Percentiles rank a stretch among this genome's conserved stretches.
Evolutionary conservation across 2,113 vertebrate genomes (phyloP).

Genomic region (Solenodon paradoxus): DNA sequence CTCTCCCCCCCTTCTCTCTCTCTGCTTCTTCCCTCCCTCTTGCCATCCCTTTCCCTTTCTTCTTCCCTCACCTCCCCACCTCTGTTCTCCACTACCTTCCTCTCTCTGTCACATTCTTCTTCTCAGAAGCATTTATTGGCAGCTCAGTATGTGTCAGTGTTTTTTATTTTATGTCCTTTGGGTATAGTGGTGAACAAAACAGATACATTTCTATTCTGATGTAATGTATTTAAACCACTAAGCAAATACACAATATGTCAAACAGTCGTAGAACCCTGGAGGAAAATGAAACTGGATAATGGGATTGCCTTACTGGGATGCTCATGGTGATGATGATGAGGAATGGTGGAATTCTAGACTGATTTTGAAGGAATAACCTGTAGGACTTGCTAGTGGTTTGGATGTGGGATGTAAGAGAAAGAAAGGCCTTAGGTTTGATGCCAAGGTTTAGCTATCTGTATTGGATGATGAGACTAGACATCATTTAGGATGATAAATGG

Average conservation of each 20-base stretch:
- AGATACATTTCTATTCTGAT: not conserved
- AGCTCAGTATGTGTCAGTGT: not conserved
- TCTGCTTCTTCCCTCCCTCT: rapidly evolving
- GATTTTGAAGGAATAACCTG: not conserved
- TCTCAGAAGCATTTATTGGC: not conserved
- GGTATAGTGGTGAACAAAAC: not conserved
- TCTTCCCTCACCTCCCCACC: rapidly evolving
- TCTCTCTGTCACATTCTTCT: not conserved
- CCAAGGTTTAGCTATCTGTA: not conserved
- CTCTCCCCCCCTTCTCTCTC: too few species aligned
- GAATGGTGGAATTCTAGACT: not conserved
- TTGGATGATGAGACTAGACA: not conserved
- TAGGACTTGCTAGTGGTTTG: not conserved
- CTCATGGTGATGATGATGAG: not conserved
- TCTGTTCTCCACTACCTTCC: too few species aligned
- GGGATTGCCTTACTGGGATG: not conserved
- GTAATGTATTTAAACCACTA: not conserved
- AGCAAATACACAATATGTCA: rapidly evolving
- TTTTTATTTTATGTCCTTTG: not conserved
- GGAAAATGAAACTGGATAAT: not conserved
- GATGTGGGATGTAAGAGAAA: not conserved
- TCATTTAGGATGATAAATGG: not conserved
- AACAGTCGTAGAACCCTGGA: not conserved
- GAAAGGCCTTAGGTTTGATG: not conserved
- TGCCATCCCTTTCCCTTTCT: rapidly evolving